Evolutionary conservation across 2,113 vertebrate species (phyloP).

Genomic region (Drymodes brunneopygia): DNA sequence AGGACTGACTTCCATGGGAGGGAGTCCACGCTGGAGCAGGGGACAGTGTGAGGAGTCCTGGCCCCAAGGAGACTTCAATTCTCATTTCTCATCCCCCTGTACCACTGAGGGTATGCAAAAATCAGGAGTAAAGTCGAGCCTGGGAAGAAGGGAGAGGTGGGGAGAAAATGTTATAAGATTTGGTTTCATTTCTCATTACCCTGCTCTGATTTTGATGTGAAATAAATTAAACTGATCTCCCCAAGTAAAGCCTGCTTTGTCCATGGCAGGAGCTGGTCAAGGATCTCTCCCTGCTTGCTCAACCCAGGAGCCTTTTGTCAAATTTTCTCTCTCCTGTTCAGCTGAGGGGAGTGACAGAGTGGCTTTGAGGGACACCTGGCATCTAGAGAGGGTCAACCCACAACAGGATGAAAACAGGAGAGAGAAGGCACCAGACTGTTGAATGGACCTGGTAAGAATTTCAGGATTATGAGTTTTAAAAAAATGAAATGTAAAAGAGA

Average conservation of each 20-base stretch:
- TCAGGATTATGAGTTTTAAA: neutral
- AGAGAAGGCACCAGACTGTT: neutral
- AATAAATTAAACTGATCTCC: neutral
- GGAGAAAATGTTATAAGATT: neutral
- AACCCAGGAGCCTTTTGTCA: accelerated
- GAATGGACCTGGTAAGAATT: neutral
- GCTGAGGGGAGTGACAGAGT: neutral
- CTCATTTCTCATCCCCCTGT: neutral
- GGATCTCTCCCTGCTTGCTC: neutral
- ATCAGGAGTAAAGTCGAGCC: neutral
- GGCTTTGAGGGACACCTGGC: neutral
- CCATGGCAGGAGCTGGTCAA: accelerated
- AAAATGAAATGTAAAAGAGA: neutral
- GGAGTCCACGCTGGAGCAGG: neutral
- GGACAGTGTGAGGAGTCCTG: neutral
- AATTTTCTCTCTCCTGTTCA: neutral
- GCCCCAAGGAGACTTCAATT: neutral
- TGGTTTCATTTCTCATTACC: neutral
- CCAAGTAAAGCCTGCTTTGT: neutral
- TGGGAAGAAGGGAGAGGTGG: neutral
- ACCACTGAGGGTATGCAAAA: neutral
- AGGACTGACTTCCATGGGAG: neutral
- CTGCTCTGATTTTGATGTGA: neutral
- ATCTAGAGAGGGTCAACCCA: neutral
- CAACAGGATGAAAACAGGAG: neutral